These are phyloP conservation scores for Coregonus ussuriensis DNA, from an alignment of 2,797 vertebrate genomes.

Conservation along the genomic window DNA sequence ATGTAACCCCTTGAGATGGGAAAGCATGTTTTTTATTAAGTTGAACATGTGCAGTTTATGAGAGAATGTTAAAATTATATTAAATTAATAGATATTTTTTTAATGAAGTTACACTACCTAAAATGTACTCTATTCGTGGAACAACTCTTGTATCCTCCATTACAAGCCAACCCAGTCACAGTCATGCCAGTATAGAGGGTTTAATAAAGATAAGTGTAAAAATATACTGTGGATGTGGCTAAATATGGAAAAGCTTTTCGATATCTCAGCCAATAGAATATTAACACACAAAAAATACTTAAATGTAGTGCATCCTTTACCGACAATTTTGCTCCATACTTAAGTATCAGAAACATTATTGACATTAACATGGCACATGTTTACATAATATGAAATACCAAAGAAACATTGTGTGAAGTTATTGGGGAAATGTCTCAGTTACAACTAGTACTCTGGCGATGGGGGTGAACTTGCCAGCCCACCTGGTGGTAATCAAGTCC, in stretches of 20 bases:
- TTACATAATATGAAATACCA: not conserved
- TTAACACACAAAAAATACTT: not conserved
- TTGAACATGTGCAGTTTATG: too few relatives aligned
- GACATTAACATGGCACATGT: not conserved
- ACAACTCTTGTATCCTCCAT: not conserved
- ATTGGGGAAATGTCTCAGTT: slow-evolving; percentile 74
- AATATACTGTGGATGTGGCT: not conserved
- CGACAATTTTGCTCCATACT: not conserved
- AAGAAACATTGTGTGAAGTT: not conserved
- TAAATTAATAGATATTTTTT: too few relatives aligned
- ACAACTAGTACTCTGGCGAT: slow-evolving; percentile 97
- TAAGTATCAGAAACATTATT: not conserved
- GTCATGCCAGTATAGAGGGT: not conserved
- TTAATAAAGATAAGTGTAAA: too few relatives aligned
- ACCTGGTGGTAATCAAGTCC: slow-evolving; percentile 96
- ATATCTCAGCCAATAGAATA: not conserved
- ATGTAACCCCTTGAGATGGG: too few relatives aligned
- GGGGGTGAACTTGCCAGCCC: slow-evolving; percentile 97
- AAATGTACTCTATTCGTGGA: too few relatives aligned
- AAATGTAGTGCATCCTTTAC: not conserved
- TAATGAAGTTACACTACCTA: too few relatives aligned
- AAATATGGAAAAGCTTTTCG: not conserved
- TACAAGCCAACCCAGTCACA: not conserved
- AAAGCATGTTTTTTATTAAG: too few relatives aligned
- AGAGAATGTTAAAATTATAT: too few relatives aligned